Conservation (phyloP, 2,113 vertebrate species). For the Trinectes maculatus region DNA sequence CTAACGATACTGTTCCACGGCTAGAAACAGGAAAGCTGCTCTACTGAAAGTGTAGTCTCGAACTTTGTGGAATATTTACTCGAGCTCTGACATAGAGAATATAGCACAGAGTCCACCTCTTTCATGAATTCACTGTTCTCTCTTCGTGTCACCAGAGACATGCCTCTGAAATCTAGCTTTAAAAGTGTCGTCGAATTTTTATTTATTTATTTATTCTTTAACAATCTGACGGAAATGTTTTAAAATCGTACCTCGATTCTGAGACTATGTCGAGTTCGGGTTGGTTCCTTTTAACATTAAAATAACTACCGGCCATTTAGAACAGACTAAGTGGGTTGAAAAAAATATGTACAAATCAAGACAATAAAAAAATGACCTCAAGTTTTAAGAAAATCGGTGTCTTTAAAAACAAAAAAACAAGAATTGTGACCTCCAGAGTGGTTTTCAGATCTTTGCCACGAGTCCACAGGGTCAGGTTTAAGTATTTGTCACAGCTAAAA, state of each 20-base stretch:
- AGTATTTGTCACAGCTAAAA: conserved; percentile 68
- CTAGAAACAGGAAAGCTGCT: conserved; percentile 32
- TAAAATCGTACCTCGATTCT: conserved; percentile 8
- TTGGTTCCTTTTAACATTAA: conserved; percentile 2
- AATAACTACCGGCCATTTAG: conserved; percentile 25
- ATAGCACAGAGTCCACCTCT: conserved; percentile 14
- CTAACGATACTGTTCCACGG: conserved; percentile 23
- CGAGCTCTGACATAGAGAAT: conserved; percentile 14
- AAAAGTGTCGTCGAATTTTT: conserved; percentile 9
- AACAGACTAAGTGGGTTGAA: conserved; percentile 1
- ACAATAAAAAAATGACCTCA: conserved; percentile 23
- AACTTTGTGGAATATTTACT: conserved; percentile 21
- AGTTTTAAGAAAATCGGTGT: conserved; percentile 38
- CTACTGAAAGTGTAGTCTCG: conserved; percentile 4
- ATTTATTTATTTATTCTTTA: too few relatives aligned
- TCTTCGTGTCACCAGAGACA: conserved; percentile 4
- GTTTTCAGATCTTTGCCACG: conserved; percentile 50
- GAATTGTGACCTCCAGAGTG: conserved; percentile 51
- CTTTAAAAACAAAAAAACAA: conserved; percentile 22
- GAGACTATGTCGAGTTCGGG: conserved; percentile 5
- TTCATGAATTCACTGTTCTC: conserved; percentile 4
- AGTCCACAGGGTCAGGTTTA: conserved; percentile 53
- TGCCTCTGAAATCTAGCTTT: conserved; percentile 6
- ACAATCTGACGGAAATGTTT: conserved; percentile 19
- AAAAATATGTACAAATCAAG: conserved; percentile 13